Base-by-base conservation (phyloP, 2,888 invertebrate species). In the Dermolepida albohirtum region DNA sequence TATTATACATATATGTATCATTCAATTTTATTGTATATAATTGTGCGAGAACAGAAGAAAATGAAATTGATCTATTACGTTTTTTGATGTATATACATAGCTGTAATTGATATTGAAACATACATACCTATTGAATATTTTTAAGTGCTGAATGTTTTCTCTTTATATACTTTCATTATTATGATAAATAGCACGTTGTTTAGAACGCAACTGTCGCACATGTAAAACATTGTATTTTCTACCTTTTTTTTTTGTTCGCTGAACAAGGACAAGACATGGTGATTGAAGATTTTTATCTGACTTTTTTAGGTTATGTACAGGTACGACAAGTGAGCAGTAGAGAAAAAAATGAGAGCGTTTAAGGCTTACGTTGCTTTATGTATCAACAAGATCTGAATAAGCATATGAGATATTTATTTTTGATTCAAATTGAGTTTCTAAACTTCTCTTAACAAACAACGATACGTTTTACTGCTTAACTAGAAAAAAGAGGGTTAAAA, bases 81-180 rank as follows among this genome's bases (percentile, higher is more conserved):
- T 52, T 66, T 59, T 65, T 65, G 55, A 68, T 68, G 67, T 68
- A 68, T 49, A 68, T 34, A 34, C 10, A 34, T 68, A 64, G 44
- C 74, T 73, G 75, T 77, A 76, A 68, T 64, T 70, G 50, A 68
- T 64, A 50, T 70, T 72, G 67, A 68, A 71, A 74, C 71, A 74
- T 73, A 72, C 69, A 71, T 71, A 34, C 34, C 34, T 34, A 67
- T 72, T 76, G 22, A 39, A 49, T 50, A 41, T 49, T 64, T 67
- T 50, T 50, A 52, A 63, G 67, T 67, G 64, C 47, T 62, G 43
- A 64, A 64, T 64, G 50, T 59, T 66, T 59, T 66, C 59, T 54
- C 39, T 66, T 59, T 66, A 59, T 41, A 27, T 59, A 62, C 59
- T 59, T 66, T 66, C 59, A 57, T 57, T 44, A 66, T 55, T 57